A percentile compares a stretch with the other conserved stretches of the same genome.
Conservation (phyloP, 1,140 invertebrate species). For the Apis cerana region DNA sequence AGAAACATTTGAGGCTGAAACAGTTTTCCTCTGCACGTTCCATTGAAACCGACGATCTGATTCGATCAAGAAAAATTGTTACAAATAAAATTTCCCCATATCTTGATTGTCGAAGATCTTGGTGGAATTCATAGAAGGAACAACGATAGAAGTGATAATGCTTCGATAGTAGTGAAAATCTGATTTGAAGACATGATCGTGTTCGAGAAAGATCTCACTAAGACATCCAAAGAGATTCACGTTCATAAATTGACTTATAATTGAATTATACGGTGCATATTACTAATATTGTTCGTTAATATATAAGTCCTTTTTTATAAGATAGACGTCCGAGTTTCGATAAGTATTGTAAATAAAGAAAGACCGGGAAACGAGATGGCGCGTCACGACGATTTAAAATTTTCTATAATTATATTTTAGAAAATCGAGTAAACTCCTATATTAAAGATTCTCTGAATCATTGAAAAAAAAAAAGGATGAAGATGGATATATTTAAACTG, state of each 20-base stretch:
- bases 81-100: conserved; percentile 1
- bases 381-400: conserved; percentile 21
- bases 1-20: background rate
- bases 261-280: conserved; percentile 19
- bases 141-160: conserved; percentile 25
- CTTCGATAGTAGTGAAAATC: conserved; percentile 4
- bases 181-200: background rate
- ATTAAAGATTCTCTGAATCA: background rate
- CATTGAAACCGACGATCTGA: background rate
- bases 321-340: conserved; percentile 18
- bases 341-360: conserved; percentile 37
- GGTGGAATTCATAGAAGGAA: background rate
- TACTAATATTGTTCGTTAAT: conserved; percentile 38
- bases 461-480: background rate
- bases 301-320: conserved; percentile 45
- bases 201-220: conserved; percentile 5
- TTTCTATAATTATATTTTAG: conserved; percentile 30
- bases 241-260: conserved; percentile 15
- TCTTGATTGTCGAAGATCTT: background rate
- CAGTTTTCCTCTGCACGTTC: background rate
- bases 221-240: conserved; percentile 6
- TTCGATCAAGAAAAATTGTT: conserved; percentile 1
- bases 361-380: background rate
- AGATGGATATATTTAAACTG: conserved; percentile 33
- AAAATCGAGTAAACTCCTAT: background rate